Evolutionary conservation across 2,113 vertebrate species (phyloP), one percentile per base, ranked within the genome.

Genomic region (Phyllopteryx taeniolatus): DNA sequence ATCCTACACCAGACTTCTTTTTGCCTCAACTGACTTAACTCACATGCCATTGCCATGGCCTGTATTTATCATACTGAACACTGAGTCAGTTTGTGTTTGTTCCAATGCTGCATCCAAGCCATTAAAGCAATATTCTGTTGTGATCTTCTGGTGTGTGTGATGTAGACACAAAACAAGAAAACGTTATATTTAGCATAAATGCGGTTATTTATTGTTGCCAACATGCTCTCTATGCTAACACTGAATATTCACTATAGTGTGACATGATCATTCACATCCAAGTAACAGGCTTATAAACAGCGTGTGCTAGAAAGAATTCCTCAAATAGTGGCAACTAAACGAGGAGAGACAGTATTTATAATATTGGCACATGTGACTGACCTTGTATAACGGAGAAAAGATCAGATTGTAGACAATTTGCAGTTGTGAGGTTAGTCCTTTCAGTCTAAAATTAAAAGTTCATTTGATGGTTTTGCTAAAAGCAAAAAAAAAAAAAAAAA

Each of bases 211-310:
- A 87, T 88, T 42, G 14, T 72, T 74, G 74, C 77, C 75, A 80
- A 57, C 87, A 91, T 90, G 87, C 90, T 80, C 69, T 80, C 77
- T 68, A 87, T 74, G 70, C 70, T 75, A 82, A 88, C 46, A 87
- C 44, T 66, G 64, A 46, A 46, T 56, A 27, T 79, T 77, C 67
- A 87, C 82, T 68, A 77, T 71, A 83, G 77, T 69, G 84, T 76
- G 65, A 64, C 68, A 77, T 73, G 71, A 78, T 53, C 10, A 2
- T 73, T 68, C 63, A 80, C 67, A 33, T 80, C 17, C 53, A 57
- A 22, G 46, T 68, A 54, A 35, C 65, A 46, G 59, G 11, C 63
- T 63, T 73, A 64, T 74, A 71, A 79, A 72, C 59, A 60, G 31
- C 4, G n/a, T 31, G 15, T 60, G 27, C 12, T 8, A 53, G n/a